A percentile compares a stretch with the other conserved stretches of the same genome.
Evolutionary conservation across 2,888 invertebrate species (phyloP).

Genomic region (Eueremaeus valkanovi): DNA sequence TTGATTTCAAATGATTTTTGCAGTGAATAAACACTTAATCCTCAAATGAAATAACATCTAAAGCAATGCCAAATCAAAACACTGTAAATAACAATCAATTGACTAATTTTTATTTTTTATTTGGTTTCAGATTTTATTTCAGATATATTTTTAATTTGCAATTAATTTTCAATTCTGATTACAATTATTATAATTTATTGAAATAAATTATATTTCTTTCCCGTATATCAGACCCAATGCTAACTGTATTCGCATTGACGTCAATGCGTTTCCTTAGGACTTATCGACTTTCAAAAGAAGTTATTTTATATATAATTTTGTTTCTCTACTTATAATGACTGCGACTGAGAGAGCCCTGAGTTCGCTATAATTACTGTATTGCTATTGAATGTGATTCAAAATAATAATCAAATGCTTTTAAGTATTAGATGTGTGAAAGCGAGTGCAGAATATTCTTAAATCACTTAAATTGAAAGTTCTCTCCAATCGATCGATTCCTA

Average conservation of each 20-base stretch:
- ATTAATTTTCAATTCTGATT: too few species aligned
- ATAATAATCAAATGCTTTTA: neutral
- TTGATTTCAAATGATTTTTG: constrained; percentile 1
- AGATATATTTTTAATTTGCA: too few species aligned
- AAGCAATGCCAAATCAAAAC: neutral
- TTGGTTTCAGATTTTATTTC: too few species aligned
- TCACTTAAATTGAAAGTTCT: neutral
- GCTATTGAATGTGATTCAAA: constrained; percentile 1
- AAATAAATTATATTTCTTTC: too few species aligned
- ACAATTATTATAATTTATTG: too few species aligned
- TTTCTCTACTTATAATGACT: neutral
- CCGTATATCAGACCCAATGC: too few species aligned
- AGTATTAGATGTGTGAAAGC: too few species aligned
- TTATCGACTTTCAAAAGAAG: neutral
- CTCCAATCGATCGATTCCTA: too few species aligned
- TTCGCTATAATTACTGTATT: neutral
- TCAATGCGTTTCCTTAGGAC: neutral
- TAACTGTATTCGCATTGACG: neutral
- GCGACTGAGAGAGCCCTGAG: too few species aligned
- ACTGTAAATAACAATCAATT: neutral
- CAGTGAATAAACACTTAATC: too few species aligned
- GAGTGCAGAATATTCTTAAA: neutral
- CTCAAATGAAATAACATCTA: too few species aligned
- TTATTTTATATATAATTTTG: neutral
- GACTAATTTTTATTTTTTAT: neutral